These are phyloP conservation scores for Lottia gigantea DNA, from an alignment of 2,888 invertebrate species.

Conservation along the genomic window DNA sequence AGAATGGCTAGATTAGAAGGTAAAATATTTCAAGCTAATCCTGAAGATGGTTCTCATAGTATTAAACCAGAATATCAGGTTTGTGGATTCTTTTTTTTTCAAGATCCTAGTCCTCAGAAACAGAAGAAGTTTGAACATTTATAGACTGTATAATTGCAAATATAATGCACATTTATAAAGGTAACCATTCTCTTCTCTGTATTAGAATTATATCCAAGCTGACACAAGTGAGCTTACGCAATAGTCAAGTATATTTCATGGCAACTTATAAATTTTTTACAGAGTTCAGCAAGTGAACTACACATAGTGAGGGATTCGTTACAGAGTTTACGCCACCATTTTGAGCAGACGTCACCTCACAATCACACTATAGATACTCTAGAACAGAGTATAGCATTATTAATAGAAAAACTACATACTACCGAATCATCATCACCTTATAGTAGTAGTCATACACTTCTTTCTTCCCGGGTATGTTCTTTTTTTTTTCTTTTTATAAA, in stretches of 20 bases:
- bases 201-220: too few species aligned
- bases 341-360: slow-evolving; percentile 64
- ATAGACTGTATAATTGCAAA: too few species aligned
- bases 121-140: too few species aligned
- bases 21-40: slow-evolving; percentile 41
- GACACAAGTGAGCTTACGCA: too few species aligned
- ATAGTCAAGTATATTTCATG: too few species aligned
- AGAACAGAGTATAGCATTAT: slow-evolving; percentile 67
- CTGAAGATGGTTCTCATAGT: slow-evolving; percentile 20
- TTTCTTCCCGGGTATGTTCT: not conserved
- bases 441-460: not conserved
- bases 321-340: slow-evolving; percentile 62
- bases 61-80: slow-evolving; percentile 11
- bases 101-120: too few species aligned
- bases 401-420: slow-evolving; percentile 64
- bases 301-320: slow-evolving; percentile 67
- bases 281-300: slow-evolving; percentile 59
- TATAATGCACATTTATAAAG: too few species aligned
- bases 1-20: slow-evolving; percentile 60
- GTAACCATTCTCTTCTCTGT: too few species aligned
- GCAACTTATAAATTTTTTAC: not conserved
- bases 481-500: too few species aligned
- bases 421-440: slow-evolving; percentile 3
- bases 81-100: not conserved
- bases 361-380: slow-evolving; percentile 68